phyloP scores from a whole-genome alignment of 2,888 invertebrate species.

The Cynaeus angustus region DNA sequence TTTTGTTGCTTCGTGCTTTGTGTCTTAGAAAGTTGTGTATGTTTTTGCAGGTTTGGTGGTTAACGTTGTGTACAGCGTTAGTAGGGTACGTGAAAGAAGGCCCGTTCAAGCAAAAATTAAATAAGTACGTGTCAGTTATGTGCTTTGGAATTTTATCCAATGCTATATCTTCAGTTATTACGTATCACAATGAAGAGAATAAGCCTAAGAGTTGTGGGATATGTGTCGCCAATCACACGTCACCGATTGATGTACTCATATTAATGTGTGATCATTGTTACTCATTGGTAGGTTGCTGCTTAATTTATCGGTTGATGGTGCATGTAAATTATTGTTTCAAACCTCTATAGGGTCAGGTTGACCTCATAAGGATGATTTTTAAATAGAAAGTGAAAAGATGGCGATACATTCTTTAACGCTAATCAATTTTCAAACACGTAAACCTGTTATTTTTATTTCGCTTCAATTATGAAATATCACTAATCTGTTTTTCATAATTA shows the following conservation, averaged over 20 bases:
- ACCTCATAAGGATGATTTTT: no score
- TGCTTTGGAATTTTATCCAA: constrained; percentile 95
- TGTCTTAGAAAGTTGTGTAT: constrained; percentile 43
- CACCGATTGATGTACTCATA: constrained; percentile 97
- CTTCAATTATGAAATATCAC: no score
- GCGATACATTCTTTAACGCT: no score
- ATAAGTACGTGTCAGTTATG: constrained; percentile 87
- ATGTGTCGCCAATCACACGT: constrained; percentile 99
- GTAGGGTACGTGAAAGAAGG: constrained; percentile 90
- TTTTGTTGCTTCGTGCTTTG: constrained; percentile 48
- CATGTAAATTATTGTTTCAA: background rate
- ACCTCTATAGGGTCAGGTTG: background rate
- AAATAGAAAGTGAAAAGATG: no score
- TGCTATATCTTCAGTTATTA: constrained; percentile 91
- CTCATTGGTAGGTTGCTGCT: constrained; percentile 88
- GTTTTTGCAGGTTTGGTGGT: constrained; percentile 85
- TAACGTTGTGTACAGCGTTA: constrained; percentile 89
- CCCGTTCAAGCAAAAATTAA: constrained; percentile 84
- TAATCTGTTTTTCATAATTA: no score
- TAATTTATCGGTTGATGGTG: background rate
- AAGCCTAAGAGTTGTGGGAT: constrained; percentile 88
- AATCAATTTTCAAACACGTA: no score
- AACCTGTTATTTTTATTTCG: no score
- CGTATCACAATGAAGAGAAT: constrained; percentile 90
- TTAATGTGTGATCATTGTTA: constrained; percentile 98